Conservation (phyloP, 2,888 invertebrate genomes). For the Dendrolimus pini region DNA sequence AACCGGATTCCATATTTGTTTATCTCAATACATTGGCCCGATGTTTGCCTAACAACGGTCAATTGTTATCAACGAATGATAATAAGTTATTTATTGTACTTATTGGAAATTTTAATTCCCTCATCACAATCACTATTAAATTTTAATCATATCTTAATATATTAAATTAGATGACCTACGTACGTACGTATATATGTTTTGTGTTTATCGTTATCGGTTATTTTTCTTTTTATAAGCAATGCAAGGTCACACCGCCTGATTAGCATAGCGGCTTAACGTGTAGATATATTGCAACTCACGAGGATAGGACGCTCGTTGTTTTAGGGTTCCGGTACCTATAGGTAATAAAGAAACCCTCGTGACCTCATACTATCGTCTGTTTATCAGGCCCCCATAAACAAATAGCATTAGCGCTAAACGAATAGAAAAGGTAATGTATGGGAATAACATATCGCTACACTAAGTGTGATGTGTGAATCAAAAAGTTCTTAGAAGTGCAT, state of each 20-base stretch:
- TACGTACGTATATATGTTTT: background rate
- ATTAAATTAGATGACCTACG: background rate
- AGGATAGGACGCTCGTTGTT: too few relatives aligned
- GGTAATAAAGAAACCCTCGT: too few relatives aligned
- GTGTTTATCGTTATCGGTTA: background rate
- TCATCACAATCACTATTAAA: background rate
- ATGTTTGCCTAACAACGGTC: constrained; percentile 35
- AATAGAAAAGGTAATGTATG: too few relatives aligned
- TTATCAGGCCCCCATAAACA: too few relatives aligned
- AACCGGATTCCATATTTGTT: background rate
- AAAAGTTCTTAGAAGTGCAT: too few relatives aligned
- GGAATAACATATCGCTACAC: too few relatives aligned
- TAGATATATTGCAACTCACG: background rate
- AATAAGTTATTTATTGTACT: constrained; percentile 27
- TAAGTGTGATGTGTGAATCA: too few relatives aligned
- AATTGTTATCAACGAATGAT: constrained; percentile 36
- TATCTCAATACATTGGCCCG: background rate
- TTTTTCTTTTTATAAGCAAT: background rate
- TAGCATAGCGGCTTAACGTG: too few relatives aligned
- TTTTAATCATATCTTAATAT: background rate
- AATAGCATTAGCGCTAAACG: too few relatives aligned
- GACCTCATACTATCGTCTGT: too few relatives aligned
- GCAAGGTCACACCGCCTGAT: background rate
- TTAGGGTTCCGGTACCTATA: too few relatives aligned
- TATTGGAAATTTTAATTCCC: constrained; percentile 13